Evolutionary conservation across 2,797 vertebrate species (phyloP).

Genomic region (Stomatorhinus walkeri): DNA sequence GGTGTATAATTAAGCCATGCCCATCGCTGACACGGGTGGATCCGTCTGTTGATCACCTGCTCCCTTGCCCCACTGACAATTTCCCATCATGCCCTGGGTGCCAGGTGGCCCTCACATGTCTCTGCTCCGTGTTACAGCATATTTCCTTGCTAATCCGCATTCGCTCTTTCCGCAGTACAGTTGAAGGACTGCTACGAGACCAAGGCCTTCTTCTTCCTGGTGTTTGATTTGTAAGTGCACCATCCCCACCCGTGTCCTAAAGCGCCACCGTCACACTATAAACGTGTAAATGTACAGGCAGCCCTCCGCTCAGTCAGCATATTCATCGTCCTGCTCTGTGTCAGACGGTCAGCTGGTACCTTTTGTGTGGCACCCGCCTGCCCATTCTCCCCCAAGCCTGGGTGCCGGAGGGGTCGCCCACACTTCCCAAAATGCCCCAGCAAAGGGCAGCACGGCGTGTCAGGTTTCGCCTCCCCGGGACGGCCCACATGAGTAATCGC

Average conservation of each 20-base stretch:
- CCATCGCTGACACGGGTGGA: neutral
- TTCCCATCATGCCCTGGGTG: neutral
- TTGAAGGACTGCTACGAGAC: slow-evolving; percentile 92
- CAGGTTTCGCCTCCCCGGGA: neutral
- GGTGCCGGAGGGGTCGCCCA: neutral
- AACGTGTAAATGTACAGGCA: neutral
- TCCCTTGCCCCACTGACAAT: neutral
- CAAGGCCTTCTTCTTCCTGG: slow-evolving; percentile 90
- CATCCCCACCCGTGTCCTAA: neutral
- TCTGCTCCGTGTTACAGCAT: neutral
- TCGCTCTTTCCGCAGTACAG: slow-evolving; percentile 74
- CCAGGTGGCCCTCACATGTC: neutral
- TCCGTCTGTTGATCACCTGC: neutral
- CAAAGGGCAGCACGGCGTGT: neutral
- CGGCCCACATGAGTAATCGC: neutral
- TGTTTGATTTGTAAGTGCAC: slow-evolving; percentile 91
- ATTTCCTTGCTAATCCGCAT: neutral
- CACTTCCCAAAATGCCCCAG: neutral
- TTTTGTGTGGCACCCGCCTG: neutral
- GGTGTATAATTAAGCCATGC: neutral
- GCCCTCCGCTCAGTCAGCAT: neutral
- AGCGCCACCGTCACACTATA: neutral
- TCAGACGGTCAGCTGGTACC: neutral
- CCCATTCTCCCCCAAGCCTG: neutral
- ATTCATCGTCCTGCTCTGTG: neutral